A percentile compares a stretch with the other conserved stretches of the same genome.
phyloP scores from a whole-genome alignment of 2,888 invertebrate species.

The Pyrrhia umbra region DNA sequence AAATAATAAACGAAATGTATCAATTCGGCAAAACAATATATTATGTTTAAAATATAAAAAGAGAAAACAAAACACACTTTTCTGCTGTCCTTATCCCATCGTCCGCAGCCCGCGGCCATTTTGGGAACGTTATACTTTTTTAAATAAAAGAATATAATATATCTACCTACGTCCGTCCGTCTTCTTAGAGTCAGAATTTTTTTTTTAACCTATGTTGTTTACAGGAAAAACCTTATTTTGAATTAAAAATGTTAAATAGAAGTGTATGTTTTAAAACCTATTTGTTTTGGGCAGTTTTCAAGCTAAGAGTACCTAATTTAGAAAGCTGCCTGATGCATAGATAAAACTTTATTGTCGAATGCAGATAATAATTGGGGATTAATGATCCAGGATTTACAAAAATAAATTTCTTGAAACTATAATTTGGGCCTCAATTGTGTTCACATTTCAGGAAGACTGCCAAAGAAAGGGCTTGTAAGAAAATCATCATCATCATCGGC shows the following conservation, averaged over 20 bases:
- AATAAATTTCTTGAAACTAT: no score
- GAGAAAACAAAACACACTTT: constrained; percentile 14
- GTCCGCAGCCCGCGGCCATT: constrained; percentile 75
- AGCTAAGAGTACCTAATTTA: not conserved
- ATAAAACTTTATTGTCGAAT: no score
- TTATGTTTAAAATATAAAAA: not conserved
- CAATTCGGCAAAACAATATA: constrained; percentile 6
- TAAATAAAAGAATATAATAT: constrained; percentile 61
- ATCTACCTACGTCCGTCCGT: constrained; percentile 59
- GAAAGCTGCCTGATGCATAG: no score
- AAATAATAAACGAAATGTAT: no score
- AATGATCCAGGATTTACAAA: no score
- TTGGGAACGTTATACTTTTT: constrained; percentile 72
- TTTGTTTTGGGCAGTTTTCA: not conserved
- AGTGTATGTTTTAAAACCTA: no score
- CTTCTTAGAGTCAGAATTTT: constrained; percentile 62
- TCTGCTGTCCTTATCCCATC: constrained; percentile 70
- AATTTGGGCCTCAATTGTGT: no score
- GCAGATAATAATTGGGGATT: no score
- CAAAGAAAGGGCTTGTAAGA: no score
- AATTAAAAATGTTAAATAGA: constrained; percentile 38
- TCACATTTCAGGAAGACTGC: no score
- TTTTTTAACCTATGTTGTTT: constrained; percentile 58
- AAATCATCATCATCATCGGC: no score
- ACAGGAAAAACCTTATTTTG: constrained; percentile 42